phyloP scores from a whole-genome alignment of 2,888 invertebrate genomes.

The Philopedon plagiatum region DNA sequence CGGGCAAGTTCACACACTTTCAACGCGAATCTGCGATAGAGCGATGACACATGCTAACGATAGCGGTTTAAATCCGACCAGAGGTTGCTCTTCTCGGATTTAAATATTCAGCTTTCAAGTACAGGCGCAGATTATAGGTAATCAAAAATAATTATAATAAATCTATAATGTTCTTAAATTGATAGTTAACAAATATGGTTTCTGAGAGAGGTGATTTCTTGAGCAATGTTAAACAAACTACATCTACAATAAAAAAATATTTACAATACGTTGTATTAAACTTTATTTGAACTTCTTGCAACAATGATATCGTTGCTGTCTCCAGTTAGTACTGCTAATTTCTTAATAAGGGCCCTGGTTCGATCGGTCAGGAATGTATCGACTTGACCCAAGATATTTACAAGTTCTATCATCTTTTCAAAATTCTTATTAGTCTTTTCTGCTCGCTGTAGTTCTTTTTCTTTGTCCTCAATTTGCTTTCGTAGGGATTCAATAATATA shows the following conservation, averaged over 20 bases:
- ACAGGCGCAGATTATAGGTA: too few species aligned
- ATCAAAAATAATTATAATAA: too few species aligned
- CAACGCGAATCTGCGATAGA: too few species aligned
- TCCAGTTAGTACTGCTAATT: slow-evolving; percentile 68
- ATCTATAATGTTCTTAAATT: too few species aligned
- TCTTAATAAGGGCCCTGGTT: slow-evolving; percentile 67
- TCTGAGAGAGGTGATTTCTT: too few species aligned
- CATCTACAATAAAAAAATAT: background rate
- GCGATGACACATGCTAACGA: too few species aligned
- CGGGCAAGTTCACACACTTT: too few species aligned
- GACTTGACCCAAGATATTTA: slow-evolving; percentile 70
- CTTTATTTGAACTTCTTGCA: slow-evolving; percentile 72
- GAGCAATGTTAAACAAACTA: too few species aligned
- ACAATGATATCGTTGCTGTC: slow-evolving; percentile 61
- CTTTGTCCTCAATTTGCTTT: slow-evolving; percentile 62
- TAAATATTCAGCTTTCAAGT: too few species aligned
- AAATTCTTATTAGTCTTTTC: slow-evolving; percentile 68
- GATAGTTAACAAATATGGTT: too few species aligned
- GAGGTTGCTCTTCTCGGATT: too few species aligned
- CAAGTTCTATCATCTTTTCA: slow-evolving; percentile 70
- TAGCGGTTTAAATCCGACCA: too few species aligned
- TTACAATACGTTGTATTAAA: background rate
- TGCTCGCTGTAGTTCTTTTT: slow-evolving; percentile 63
- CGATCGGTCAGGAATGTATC: slow-evolving; percentile 70
- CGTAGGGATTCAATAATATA: slow-evolving; percentile 58